Evolutionary conservation across 2,797 vertebrate species (phyloP), one percentile per base, ranked within the genome.

Genomic region (Microchirus variegatus): DNA sequence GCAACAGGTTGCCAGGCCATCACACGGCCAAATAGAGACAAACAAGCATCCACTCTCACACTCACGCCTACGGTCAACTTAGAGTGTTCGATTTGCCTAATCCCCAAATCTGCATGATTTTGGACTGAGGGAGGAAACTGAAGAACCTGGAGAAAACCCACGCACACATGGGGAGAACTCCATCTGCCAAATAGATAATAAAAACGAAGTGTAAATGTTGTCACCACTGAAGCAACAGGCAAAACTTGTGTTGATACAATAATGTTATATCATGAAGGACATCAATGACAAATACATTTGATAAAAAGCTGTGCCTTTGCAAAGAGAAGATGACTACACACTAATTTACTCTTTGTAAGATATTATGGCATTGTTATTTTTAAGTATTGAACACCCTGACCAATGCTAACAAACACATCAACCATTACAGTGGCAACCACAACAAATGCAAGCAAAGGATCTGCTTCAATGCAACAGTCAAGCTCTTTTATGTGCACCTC

Each of bases 391-490:
- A 77, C 47, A 61, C 44, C 35, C 46, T 60, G 36, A 71, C 77
- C 60, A 54, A 78, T 53, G 37, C 66, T 38, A 17, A 64, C 38
- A 60, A 72, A 51, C 9, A 0, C 78, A 69, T 81, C 68, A 73
- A 26, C 67, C 67, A 70, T 55, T 59, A 75, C 71, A 80, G 69
- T 83, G 71, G 75, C 67, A 67, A 66, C 67, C 9, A 8, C 56
- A 74, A 69, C 57, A 66, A 69, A 15, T 47, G 48, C 42, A 61
- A 19, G 70, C 67, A 78, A 77, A 47, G 35, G 72, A 78, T 88
- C 75, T 81, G 78, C 70, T 77, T 81, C 68, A 73, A 63, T 61
- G 75, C 58, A 75, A 73, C 44, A 77, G 72, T 76, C 61, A 67
- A 68, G 63, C 77, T 71, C 66, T 59, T 78, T 82, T 55, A 75